Conservation (phyloP, 2,888 invertebrate genomes). For the Volucella zonaria region DNA sequence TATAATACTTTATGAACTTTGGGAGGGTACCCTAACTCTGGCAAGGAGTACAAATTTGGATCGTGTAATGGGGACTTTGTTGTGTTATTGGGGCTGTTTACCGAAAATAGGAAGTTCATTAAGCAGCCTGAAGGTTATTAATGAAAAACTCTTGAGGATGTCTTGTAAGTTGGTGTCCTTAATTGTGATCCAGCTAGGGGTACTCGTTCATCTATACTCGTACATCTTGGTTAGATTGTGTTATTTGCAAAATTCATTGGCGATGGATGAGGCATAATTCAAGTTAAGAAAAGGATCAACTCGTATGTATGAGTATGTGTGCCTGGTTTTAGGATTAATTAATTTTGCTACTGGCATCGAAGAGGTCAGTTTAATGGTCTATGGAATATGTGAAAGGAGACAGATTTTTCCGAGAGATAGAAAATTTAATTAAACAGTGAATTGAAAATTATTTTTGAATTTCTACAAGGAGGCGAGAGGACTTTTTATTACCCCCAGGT, state of each 20-base stretch:
- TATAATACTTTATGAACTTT: constrained; percentile 64
- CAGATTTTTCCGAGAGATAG: constrained; percentile 12
- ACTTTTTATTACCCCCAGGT: no score
- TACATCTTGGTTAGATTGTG: constrained; percentile 34
- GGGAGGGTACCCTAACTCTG: neutral
- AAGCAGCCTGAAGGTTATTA: constrained; percentile 53
- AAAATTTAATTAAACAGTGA: constrained; percentile 49
- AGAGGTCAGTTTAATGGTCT: constrained; percentile 22
- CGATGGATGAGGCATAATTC: constrained; percentile 10
- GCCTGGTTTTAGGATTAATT: neutral
- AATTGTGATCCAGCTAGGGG: constrained; percentile 43
- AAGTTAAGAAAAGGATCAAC: no score
- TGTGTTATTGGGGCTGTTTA: constrained; percentile 47
- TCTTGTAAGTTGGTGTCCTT: constrained; percentile 42
- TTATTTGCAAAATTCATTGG: constrained; percentile 47
- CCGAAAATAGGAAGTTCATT: constrained; percentile 55
- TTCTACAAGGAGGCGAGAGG: no score
- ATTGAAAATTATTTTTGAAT: constrained; percentile 16
- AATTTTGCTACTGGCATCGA: neutral
- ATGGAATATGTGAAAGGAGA: constrained; percentile 7
- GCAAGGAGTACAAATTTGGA: constrained; percentile 52
- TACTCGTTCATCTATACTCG: constrained; percentile 1
- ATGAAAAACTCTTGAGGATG: constrained; percentile 56
- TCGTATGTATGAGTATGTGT: neutral
- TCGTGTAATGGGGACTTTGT: constrained; percentile 55